Base-by-base conservation (phyloP, 2,113 vertebrate genomes). In the Phrynocephalus versicolor region DNA sequence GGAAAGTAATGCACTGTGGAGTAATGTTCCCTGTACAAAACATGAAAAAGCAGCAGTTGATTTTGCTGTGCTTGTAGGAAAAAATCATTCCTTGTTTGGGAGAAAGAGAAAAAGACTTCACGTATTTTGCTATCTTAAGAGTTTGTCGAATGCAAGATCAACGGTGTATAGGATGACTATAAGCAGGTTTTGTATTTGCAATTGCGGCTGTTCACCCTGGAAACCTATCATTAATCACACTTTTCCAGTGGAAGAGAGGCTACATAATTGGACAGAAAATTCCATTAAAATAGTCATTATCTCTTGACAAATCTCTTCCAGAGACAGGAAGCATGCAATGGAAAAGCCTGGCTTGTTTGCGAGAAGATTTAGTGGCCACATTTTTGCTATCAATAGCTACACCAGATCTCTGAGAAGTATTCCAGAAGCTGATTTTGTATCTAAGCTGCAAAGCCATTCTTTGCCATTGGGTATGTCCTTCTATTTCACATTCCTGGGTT, bases 201-300 rank as follows among this genome's bases (percentile, higher is more conserved):
- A 55, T 19, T 85, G 35, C 83, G 88, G 85, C 93, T 91, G 71
- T 87, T 90, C 85, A 37, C 64, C 88, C 85, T 86, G 83, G 82
- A 91, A 89, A 57, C 12, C n/a, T 72, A 79, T 89, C 65, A 80
- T 88, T 41, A 89, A 70, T 89, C 81, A 90, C 70, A 81, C 81
- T 78, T 82, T 84, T 87, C 57, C 72, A 87, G 76, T 62, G 88
- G 89, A 58, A 72, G 88, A 89, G 89, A 85, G 81, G 0, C 85
- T 94, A 87, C 73, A 86, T 92, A 91, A 89, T 80, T 67, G 87
- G 55, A 1, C 87, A 85, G 62, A 89, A 92, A 92, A 85, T 70
- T 82, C 91, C 80, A 3, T 16, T 75, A 87, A 87, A 64, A 10
- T 27, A 83, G 76, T 58, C 75, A 25, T 74, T 79, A 69, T 80